Evolutionary conservation across 1,140 invertebrate species (phyloP), one percentile per base, ranked within the genome.

Genomic region (Leptopilina boulardi): DNA sequence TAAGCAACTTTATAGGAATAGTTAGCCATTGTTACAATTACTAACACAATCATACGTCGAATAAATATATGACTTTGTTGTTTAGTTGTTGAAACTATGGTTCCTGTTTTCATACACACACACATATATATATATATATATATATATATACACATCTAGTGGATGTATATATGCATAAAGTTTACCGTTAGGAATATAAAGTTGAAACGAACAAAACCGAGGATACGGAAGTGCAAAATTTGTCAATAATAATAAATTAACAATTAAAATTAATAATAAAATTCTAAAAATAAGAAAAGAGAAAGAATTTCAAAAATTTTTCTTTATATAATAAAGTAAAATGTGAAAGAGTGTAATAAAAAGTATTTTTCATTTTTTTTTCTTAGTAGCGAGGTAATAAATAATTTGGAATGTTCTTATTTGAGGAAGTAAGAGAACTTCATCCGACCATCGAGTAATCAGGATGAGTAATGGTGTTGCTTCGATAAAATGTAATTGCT

Each of bases 1-100:
- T 85, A 84, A 77, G 71, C 38, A 85, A 85, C 83, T 84, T 85
- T 82, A 41, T 47, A 44, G 73, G 3, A 79, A 73, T 75, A 79
- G 74, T 79, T 76, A 44, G 74, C 70, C 54, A 23, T 71, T 70
- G 23, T 79, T 76, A 74, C 44, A 73, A 75, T 75, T 73, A 66
- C 47, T 26, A 23, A 54, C 47, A 26, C 41, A 19, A 44, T 18
- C 8, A 73, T 51, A 38, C 70, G 30, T 73, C 5, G 26, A 30
- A 23, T 21, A 56, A 71, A 59, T 54, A n/a, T n/a, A 41, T 71
- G 73, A 59, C 74, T 78, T 66, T 19, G 34, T 44, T 75, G 26
- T 23, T 47, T 41, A 66, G 51, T 66, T 74, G 54, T 74, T 19
- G 59, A 44, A 71, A 74, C 51, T 44, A 23, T 70, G 70, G 59